Evolutionary conservation across 2,113 vertebrate genomes (phyloP).

Genomic region (Centropus unirufus): DNA sequence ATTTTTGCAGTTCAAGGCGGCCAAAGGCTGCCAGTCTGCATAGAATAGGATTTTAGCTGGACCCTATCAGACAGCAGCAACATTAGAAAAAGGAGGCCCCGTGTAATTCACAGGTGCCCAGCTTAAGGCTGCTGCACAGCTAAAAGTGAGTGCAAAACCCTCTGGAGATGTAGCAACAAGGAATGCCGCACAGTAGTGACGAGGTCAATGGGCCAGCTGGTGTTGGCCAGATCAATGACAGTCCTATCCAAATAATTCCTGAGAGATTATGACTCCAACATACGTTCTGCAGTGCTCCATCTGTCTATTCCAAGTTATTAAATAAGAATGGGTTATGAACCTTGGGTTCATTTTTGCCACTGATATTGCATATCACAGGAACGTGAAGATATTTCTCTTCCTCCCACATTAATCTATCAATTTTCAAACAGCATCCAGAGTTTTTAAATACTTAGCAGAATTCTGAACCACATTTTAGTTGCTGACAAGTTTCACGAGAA

Average conservation of each 20-base stretch:
- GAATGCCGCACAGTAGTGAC: neutral
- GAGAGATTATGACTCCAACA: neutral
- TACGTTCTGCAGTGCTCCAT: neutral
- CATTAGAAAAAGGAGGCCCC: neutral
- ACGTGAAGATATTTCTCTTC: neutral
- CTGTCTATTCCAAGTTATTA: neutral
- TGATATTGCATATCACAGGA: neutral
- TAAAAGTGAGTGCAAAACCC: neutral
- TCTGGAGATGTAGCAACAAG: neutral
- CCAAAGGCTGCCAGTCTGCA: neutral
- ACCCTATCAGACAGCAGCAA: neutral
- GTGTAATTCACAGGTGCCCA: neutral
- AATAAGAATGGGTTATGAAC: neutral
- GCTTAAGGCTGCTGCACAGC: neutral
- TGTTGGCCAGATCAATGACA: neutral
- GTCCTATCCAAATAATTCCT: neutral
- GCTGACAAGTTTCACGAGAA: neutral
- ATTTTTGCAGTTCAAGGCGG: neutral
- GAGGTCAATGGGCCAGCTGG: neutral
- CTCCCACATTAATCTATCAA: neutral
- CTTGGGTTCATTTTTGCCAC: neutral
- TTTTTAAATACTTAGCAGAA: neutral
- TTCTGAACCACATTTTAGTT: neutral
- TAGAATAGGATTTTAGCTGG: neutral
- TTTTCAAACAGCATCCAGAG: neutral